Base-by-base conservation (phyloP, 1,140 invertebrate genomes). In the Anastrepha ludens region DNA sequence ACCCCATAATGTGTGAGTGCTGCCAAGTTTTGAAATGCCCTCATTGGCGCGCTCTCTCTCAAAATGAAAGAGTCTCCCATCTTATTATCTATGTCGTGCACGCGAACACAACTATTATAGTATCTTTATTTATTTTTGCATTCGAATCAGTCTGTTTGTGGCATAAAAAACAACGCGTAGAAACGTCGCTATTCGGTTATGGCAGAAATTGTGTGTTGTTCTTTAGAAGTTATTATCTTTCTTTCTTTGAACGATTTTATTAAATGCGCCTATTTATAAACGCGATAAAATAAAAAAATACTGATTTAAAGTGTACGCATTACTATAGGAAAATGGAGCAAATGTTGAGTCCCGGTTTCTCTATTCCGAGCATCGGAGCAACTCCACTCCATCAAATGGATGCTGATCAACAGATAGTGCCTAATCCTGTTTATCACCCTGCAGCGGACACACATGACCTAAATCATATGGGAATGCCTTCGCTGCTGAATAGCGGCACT, bases 351-450 rank as follows among this genome's bases (percentile, higher is more conserved):
- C 97, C 97, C 3, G 97, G 97, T 67, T 97, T 97, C 91, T 97
- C 96, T 89, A 97, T 98, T 93, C 97, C 97, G 86, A 97, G 97
- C 91, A 98, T 98, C 91, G 97, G 97, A 86, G 98, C 97, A 2
- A 98, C 97, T 2, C 97, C 97, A 7, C 91, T 98, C 20, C 97
- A 98, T 94, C 97, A 98, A 90, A 97, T 97, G n/a, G 97, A 98
- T 91, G 97, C 98, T 93, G 97, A 98, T 93, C 97, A 98, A 93
- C 91, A 93, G 88, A 91, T 92, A 44, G 90, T 92, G 62, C 89
- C 97, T 62, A 96, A 96, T 94, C 96, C 97, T 9, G 93, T 97
- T 85, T 97, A 97, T 90, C 96, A 97, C 90, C 96, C 97, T 89
- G 95, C 95, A 87, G 94, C 94, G 11, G 95, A 95, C 87, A 94